Conservation (phyloP, 2,888 invertebrate species). For the Agrotis puta region DNA sequence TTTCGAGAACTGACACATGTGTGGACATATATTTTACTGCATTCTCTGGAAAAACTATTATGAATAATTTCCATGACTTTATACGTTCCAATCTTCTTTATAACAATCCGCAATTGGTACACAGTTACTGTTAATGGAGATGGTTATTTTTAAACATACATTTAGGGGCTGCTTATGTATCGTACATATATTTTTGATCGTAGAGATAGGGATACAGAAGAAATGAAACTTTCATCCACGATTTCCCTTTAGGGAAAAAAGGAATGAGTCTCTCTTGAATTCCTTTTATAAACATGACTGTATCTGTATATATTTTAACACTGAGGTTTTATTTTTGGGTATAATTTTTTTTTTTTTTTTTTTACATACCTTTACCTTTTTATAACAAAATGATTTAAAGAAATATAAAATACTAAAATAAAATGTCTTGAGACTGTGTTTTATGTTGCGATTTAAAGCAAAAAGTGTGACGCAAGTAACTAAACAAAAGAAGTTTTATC, state of each 20-base stretch:
- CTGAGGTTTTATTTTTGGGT: too few species aligned
- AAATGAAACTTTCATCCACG: conserved; percentile 6
- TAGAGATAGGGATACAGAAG: conserved; percentile 2
- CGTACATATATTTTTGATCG: conserved; percentile 2
- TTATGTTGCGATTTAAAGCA: too few species aligned
- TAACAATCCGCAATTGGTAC: too few species aligned
- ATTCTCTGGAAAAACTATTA: background rate
- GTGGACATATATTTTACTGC: background rate
- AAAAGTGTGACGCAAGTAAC: too few species aligned
- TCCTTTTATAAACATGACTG: conserved; percentile 19
- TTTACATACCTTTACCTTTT: too few species aligned
- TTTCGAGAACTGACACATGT: background rate
- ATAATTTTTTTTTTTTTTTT: too few species aligned
- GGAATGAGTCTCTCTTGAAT: background rate
- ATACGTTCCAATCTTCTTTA: too few species aligned
- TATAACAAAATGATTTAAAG: too few species aligned
- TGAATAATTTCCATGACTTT: background rate
- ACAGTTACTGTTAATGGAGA: background rate
- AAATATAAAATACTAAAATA: too few species aligned
- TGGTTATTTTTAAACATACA: background rate
- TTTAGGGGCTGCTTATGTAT: background rate
- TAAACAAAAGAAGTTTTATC: too few species aligned
- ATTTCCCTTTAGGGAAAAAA: conserved; percentile 21
- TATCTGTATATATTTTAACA: background rate
- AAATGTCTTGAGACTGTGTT: too few species aligned